Base-by-base conservation (phyloP, 2,888 invertebrate species). In the Perizoma affinitatum region DNA sequence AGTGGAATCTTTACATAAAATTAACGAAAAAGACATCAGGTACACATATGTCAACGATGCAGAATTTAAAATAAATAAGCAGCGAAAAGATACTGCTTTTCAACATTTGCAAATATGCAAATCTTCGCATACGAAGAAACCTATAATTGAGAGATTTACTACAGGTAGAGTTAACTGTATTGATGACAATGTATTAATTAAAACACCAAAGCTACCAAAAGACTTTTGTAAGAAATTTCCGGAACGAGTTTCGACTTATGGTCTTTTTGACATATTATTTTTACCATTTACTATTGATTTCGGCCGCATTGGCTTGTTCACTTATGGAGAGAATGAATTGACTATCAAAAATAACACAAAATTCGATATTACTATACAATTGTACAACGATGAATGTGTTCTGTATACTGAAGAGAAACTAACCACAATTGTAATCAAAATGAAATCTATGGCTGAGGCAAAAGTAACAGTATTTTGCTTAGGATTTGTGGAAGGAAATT, bases 1-100 rank as follows among this genome's bases (percentile, higher is more conserved):
- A 6, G 66, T 84, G 40, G 82, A 88, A 72, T 91, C 92, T 42
- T 71, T 89, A 48, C 90, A 90, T 61, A 87, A 79, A 71, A 67
- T 92, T 50, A 67, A 72, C 43, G 87, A 90, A 48, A 75, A 67
- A 61, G 73, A 80, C 63, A 69, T 73, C 50, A 65, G 63, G 6
- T 88, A 86, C 65, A 86, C 91, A 5, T 89, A 82, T 66, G 53
- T 85, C 33, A 73, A 74, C 47, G 66, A 82, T 62, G 79, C 82
- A 67, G 82, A 86, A 66, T 58, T 83, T 52, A 57, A 61, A 45
- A 63, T 65, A 45, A 72, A 76, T 42, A 63, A 68, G 42, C 63
- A 77, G 62, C 73, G 76, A 54, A 81, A 78, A 69, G 61, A 72
- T 49, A 69, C 68, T 22, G 84, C 80, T 44, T 45, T 65, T 3